Conservation (phyloP, 2,113 vertebrate species). For the Scomber scombrus region DNA sequence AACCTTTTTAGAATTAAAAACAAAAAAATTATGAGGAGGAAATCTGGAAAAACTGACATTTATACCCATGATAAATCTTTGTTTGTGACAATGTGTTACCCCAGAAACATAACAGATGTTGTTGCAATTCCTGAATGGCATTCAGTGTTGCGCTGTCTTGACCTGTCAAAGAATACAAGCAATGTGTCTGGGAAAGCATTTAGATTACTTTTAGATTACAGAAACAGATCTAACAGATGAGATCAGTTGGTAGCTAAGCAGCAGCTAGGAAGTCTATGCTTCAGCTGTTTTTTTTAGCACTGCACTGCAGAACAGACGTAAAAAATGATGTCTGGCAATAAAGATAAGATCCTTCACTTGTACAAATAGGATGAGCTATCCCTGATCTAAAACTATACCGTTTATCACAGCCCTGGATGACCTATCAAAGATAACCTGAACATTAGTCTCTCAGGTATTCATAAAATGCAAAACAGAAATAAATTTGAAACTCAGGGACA, state of each 20-base stretch:
- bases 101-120: constrained; percentile 5
- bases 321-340: background rate
- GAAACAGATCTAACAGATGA: constrained; percentile 5
- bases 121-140: too few relatives aligned
- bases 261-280: background rate
- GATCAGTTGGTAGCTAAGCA: background rate
- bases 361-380: background rate
- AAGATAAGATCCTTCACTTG: background rate
- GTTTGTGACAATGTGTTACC: background rate
- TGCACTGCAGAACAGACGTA: background rate
- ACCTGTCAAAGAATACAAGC: constrained; percentile 7
- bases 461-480: too few relatives aligned
- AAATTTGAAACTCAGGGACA: too few relatives aligned
- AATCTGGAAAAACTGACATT: background rate
- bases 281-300: background rate
- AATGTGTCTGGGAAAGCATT: background rate
- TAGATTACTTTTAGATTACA: background rate
- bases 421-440: too few relatives aligned
- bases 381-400: too few relatives aligned
- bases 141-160: background rate
- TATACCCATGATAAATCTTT: background rate
- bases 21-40: too few relatives aligned
- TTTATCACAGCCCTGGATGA: too few relatives aligned
- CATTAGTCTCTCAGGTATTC: too few relatives aligned
- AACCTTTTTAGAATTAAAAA: too few relatives aligned